phyloP scores from a whole-genome alignment of 1,140 invertebrate genomes.

The Bombus pyrosoma region DNA sequence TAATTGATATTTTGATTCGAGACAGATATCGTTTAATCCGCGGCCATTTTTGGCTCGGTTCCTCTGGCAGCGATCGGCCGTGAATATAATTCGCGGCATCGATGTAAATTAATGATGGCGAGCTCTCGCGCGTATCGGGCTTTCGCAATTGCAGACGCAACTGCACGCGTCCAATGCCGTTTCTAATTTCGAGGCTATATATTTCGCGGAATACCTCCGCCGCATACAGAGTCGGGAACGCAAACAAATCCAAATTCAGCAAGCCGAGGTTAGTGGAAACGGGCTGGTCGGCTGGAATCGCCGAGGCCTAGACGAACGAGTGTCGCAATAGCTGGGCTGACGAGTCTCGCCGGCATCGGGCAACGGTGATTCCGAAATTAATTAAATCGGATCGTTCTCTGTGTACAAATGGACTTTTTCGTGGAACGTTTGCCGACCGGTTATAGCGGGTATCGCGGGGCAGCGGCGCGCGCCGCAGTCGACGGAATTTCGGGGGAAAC shows the following conservation, averaged over 20 bases:
- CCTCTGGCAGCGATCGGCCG: background rate
- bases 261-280: too few relatives aligned
- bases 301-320: background rate
- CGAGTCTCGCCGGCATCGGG: background rate
- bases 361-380: conserved; percentile 38
- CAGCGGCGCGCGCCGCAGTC: background rate
- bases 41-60: background rate
- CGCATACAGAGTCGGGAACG: background rate
- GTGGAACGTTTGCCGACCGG: conserved; percentile 19
- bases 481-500: conserved; percentile 2
- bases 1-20: conserved; percentile 58
- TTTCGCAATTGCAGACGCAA: conserved; percentile 2
- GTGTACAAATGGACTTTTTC: conserved; percentile 28
- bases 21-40: conserved; percentile 44
- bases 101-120: conserved; percentile 58
- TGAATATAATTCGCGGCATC: conserved; percentile 49
- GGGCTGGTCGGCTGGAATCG: background rate
- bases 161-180: background rate
- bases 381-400: conserved; percentile 28
- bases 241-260: conserved; percentile 2
- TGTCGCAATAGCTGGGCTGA: background rate
- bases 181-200: conserved; percentile 25
- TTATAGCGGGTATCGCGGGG: background rate
- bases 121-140: conserved; percentile 15
- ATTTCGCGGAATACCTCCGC: background rate